These are phyloP conservation scores for Machimus rusticus DNA, from an alignment of 2,888 invertebrate species.

Conservation along the genomic window DNA sequence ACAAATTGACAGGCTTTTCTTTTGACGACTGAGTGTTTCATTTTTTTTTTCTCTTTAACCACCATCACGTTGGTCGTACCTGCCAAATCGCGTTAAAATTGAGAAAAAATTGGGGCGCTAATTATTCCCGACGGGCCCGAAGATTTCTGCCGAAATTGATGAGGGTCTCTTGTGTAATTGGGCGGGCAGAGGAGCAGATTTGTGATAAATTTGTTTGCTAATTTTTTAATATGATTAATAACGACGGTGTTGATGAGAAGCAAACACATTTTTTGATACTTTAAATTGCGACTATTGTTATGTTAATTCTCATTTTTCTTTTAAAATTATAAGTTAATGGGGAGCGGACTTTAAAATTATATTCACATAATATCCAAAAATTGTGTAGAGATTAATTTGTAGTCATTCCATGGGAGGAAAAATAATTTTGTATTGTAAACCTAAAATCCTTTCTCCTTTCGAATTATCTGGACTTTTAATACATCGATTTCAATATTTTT, in stretches of 20 bases:
- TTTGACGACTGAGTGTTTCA: background rate
- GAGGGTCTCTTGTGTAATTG: background rate
- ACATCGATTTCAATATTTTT: too few relatives aligned
- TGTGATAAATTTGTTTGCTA: background rate
- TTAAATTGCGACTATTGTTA: background rate
- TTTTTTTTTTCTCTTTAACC: background rate
- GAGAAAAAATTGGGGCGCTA: background rate
- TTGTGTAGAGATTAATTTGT: too few relatives aligned
- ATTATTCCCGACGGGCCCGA: background rate
- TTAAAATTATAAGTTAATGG: background rate
- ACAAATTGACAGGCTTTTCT: slow-evolving; percentile 8
- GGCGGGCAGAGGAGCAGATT: background rate
- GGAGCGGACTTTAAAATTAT: background rate
- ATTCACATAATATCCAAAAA: background rate
- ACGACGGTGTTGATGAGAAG: background rate
- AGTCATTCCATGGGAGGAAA: too few relatives aligned
- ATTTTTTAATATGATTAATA: background rate
- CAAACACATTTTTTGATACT: background rate
- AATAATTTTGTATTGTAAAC: too few relatives aligned
- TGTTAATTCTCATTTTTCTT: background rate
- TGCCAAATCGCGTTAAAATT: slow-evolving; percentile 7
- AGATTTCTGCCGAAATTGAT: background rate
- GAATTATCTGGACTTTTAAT: too few relatives aligned
- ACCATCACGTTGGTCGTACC: background rate
- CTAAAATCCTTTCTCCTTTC: too few relatives aligned